Percentiles rank a stretch among this genome's conserved stretches.
These are phyloP conservation scores for Leptopilina boulardi DNA, from an alignment of 1,140 invertebrate genomes.

Conservation along the genomic window DNA sequence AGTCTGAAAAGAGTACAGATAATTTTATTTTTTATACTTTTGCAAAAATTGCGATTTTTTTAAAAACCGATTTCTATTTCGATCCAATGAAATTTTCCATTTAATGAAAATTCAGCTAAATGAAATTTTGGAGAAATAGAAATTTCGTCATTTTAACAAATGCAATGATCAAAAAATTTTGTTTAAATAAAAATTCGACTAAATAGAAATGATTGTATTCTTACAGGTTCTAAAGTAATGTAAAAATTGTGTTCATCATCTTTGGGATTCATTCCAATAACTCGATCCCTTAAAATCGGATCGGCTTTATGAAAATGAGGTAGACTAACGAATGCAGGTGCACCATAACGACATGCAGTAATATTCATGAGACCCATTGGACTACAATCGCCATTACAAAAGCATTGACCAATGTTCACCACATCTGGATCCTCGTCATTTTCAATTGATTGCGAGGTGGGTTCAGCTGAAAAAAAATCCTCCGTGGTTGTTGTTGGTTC, in stretches of 20 bases:
- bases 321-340: constrained; percentile 82
- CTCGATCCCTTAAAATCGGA: constrained; percentile 72
- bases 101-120: too few species aligned
- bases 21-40: constrained; percentile 38
- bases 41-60: too few species aligned
- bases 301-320: constrained; percentile 85
- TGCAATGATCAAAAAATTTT: too few species aligned
- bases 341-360: constrained; percentile 75
- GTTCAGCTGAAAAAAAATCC: constrained; percentile 65
- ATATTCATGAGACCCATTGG: constrained; percentile 80
- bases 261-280: constrained; percentile 79
- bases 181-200: constrained; percentile 1
- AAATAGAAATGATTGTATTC: too few species aligned
- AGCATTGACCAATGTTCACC: constrained; percentile 81
- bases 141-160: too few species aligned
- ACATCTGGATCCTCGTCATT: constrained; percentile 74
- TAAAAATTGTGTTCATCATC: constrained; percentile 78
- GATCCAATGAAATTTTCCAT: too few species aligned
- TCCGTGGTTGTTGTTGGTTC: constrained; percentile 69
- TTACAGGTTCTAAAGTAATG: constrained; percentile 81
- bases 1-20: constrained; percentile 74
- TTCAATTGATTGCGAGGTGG: constrained; percentile 48
- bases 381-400: constrained; percentile 82
- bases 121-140: too few species aligned
- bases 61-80: too few species aligned